Evolutionary conservation across 2,797 vertebrate genomes (phyloP).

Genomic region (Fringilla coelebs): DNA sequence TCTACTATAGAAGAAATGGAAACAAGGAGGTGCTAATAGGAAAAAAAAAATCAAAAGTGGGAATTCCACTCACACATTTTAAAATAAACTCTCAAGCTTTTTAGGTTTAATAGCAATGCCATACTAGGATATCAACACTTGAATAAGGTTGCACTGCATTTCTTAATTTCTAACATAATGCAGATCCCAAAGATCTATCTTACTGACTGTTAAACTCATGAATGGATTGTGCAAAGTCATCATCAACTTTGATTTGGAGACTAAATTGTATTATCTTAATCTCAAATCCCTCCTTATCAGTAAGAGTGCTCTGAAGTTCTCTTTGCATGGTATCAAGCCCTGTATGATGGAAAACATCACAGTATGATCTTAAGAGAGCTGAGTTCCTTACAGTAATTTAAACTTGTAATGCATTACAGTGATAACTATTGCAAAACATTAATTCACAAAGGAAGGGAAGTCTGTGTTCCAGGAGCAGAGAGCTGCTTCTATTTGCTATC

Average conservation of each 20-base stretch:
- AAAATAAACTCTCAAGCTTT: conserved; percentile 6
- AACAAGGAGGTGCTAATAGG: conserved; percentile 1
- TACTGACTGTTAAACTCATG: background rate
- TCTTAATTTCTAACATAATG: background rate
- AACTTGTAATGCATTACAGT: background rate
- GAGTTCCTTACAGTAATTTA: background rate
- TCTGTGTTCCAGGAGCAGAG: background rate
- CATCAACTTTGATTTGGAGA: background rate
- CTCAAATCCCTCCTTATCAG: background rate
- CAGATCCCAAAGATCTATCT: background rate
- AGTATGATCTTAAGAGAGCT: background rate
- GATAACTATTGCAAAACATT: background rate
- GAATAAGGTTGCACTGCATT: background rate
- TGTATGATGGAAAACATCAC: background rate
- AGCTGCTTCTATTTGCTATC: background rate
- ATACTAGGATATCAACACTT: background rate
- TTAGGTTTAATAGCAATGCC: background rate
- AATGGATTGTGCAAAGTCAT: background rate
- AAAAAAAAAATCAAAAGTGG: background rate
- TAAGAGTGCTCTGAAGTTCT: background rate
- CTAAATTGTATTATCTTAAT: background rate
- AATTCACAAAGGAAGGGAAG: background rate
- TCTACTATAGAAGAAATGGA: background rate
- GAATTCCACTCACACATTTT: conserved; percentile 30
- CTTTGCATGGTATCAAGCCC: background rate